Evolutionary conservation across 2,797 vertebrate species (phyloP), one percentile per base, ranked within the genome.

Genomic region (Erpetoichthys calabaricus): DNA sequence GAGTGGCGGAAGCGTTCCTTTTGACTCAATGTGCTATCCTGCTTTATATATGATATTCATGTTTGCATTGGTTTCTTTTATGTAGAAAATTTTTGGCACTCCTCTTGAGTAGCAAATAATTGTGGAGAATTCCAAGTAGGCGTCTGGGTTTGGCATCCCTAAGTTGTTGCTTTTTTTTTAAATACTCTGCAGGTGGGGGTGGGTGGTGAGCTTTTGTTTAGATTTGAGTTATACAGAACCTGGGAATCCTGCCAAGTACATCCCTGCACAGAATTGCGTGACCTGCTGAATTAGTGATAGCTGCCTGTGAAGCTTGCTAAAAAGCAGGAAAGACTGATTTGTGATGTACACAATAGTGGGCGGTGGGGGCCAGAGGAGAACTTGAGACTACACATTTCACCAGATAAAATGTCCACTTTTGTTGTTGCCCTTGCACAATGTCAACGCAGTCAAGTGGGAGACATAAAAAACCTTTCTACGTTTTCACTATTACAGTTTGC

Each of bases 371-470:
- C 62, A 51, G 53, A 55, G 57, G 49, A 59, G 55, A 43, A 45
- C 9, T 55, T 45, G 46, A 51, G 10, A 57, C 51, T 53, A 8
- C 45, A 57, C 46, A 65, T 53, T 10, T 8, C 60, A 41, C 43
- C 42, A 63, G 55, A 59, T 10, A 58, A 62, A 60, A 65, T 65
- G 68, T 66, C 64, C 5, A 54, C 57, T 59, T 62, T 73, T 72
- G 73, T 70, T 69, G 72, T 66, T 67, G 70, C 63, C 64, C 68
- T 75, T 57, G 66, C 67, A 80, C 75, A 75, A 77, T 67, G 71
- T 77, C 68, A 68, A 68, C 62, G 79, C 68, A 79, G 79, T 79
- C 68, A 60, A 63, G 47, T 65, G 66, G 70, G 25, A 25, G 25
- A 25, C 25, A 25, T 25, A 1, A 25, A 25, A 25, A 25, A 25